Evolutionary conservation across 2,113 vertebrate species (phyloP).

Genomic region (Datnioides undecimradiatus): DNA sequence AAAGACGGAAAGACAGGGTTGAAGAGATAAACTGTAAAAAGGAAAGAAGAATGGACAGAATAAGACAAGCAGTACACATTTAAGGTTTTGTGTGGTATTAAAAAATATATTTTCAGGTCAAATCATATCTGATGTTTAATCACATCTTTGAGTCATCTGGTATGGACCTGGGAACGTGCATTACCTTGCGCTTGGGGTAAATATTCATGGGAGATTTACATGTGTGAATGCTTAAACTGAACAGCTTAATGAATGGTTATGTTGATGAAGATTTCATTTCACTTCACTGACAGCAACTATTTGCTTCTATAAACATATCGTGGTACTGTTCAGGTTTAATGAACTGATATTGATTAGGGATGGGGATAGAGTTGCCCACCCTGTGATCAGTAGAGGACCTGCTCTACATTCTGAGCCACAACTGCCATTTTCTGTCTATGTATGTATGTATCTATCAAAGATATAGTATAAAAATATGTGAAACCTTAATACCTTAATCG

Average conservation of each 20-base stretch:
- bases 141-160: neutral
- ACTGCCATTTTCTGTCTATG: no score
- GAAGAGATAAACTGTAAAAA: slow-evolving; percentile 42
- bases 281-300: neutral
- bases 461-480: no score
- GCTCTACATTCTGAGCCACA: no score
- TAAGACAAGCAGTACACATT: neutral
- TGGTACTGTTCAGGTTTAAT: neutral
- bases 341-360: neutral
- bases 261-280: neutral
- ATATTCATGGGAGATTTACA: neutral
- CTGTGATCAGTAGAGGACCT: no score
- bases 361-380: no score
- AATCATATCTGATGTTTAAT: slow-evolving; percentile 28
- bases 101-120: slow-evolving; percentile 19
- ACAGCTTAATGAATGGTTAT: neutral
- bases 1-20: slow-evolving; percentile 19
- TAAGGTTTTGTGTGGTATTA: neutral
- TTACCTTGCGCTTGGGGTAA: neutral
- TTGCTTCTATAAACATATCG: neutral
- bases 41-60: neutral
- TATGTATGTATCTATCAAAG: no score
- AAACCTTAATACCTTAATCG: no score
- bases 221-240: neutral
- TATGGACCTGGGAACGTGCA: neutral